A percentile compares a stretch with the other conserved stretches of the same genome.
These are phyloP conservation scores for Anoura caudifer DNA, from an alignment of 2,113 vertebrate species.

Conservation along the genomic window DNA sequence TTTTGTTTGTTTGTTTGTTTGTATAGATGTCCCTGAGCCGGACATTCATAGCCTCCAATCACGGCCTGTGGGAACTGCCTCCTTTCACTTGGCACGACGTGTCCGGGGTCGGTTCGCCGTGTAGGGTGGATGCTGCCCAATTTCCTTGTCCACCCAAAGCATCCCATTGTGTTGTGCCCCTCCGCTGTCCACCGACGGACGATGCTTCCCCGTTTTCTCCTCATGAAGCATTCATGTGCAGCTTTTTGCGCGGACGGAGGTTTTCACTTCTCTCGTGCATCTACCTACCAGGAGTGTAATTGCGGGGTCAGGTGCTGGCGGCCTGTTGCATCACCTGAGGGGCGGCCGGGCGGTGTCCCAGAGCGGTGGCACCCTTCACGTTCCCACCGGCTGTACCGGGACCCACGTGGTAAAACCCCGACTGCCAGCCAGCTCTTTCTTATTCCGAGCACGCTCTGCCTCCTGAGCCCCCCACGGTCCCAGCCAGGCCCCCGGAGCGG, in stretches of 20 bases:
- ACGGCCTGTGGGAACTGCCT: neutral
- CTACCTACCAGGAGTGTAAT: neutral
- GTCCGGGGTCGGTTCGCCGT: neutral
- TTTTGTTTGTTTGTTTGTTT: neutral
- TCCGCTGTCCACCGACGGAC: neutral
- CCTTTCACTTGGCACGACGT: neutral
- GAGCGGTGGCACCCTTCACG: neutral
- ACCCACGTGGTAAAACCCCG: neutral
- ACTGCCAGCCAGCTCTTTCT: neutral
- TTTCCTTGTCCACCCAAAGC: neutral
- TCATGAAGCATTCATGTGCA: neutral
- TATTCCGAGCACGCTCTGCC: neutral
- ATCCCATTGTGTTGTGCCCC: neutral
- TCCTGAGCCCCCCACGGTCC: neutral
- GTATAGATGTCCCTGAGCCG: neutral
- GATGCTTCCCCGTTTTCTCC: neutral
- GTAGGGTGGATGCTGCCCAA: neutral
- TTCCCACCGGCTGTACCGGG: neutral
- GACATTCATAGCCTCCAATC: neutral
- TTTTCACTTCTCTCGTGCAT: neutral
- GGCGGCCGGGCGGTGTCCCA: neutral
- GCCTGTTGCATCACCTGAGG: neutral
- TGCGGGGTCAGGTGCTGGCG: neutral
- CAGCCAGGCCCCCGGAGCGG: neutral
- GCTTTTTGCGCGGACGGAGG: neutral